A percentile compares a stretch with the other conserved stretches of the same genome.
Conservation (phyloP, 1,140 invertebrate genomes). For the Trinorchestia longiramus region DNA sequence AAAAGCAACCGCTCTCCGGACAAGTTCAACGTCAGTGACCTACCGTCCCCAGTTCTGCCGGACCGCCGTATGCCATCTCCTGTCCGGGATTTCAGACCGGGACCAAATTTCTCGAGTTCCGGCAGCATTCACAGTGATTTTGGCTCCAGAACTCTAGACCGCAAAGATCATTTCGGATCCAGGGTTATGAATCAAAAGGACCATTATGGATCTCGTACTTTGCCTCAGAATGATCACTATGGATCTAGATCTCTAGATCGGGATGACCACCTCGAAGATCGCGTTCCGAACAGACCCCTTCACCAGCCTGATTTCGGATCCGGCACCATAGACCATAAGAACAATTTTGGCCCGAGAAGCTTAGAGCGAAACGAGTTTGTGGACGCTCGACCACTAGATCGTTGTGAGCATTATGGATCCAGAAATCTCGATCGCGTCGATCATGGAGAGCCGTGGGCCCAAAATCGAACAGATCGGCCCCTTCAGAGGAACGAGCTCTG, state of each 20-base stretch:
- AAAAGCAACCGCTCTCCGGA: neutral
- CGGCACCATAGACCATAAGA: neutral
- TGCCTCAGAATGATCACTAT: neutral
- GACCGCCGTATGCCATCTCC: constrained; percentile 35
- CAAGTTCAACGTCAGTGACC: constrained; percentile 34
- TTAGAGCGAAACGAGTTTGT: constrained; percentile 7
- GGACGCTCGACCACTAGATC: constrained; percentile 13
- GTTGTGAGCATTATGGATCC: constrained; percentile 28
- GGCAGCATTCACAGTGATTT: constrained; percentile 44
- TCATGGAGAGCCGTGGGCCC: neutral
- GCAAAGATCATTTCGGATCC: neutral
- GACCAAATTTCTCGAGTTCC: neutral
- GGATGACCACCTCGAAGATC: constrained; percentile 19
- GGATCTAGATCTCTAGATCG: constrained; percentile 5
- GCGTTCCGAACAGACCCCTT: neutral
- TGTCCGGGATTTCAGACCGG: neutral
- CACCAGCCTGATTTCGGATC: constrained; percentile 7
- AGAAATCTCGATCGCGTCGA: constrained; percentile 20
- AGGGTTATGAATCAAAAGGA: neutral
- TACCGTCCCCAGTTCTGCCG: neutral
- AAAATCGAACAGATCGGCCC: neutral
- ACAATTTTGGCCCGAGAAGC: neutral
- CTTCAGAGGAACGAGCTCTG: neutral
- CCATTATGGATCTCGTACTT: neutral
- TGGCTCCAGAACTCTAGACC: constrained; percentile 12